Percentiles rank a stretch among this genome's conserved stretches.
These are phyloP conservation scores for Erethizon dorsatum DNA, from an alignment of 2,797 vertebrate species.

Conservation along the genomic window DNA sequence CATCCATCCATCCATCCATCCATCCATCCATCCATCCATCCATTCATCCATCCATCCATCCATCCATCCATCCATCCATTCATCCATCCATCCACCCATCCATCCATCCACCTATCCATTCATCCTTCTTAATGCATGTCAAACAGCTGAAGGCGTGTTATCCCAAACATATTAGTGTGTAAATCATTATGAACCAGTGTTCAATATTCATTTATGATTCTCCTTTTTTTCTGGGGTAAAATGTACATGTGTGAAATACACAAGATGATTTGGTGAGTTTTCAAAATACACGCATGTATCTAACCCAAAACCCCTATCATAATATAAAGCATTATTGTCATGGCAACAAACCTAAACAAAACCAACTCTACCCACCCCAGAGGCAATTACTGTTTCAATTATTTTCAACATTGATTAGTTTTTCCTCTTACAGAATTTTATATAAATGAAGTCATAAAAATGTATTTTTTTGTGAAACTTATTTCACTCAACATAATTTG, in stretches of 20 bases:
- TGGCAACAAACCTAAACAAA: not conserved
- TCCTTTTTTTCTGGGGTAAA: not conserved
- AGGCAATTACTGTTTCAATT: constrained; percentile 20
- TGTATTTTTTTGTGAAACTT: not conserved
- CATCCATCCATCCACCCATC: not conserved
- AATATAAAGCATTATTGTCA: not conserved
- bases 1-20: not conserved
- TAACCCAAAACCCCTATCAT: not conserved
- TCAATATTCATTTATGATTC: not conserved
- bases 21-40: too few species aligned
- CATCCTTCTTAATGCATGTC: not conserved
- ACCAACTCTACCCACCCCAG: not conserved
- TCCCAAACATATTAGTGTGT: not conserved
- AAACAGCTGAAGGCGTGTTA: not conserved
- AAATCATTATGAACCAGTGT: not conserved
- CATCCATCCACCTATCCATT: not conserved
- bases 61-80: not conserved
- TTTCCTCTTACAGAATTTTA: constrained; percentile 34
- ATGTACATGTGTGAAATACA: not conserved
- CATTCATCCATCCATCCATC: not conserved
- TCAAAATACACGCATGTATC: not conserved
- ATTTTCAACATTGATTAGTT: not conserved
- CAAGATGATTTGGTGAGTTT: not conserved
- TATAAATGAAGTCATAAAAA: not conserved
- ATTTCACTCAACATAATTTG: not conserved